Percentiles rank a stretch among this genome's conserved stretches.
These are phyloP conservation scores for Coregonus suidteri DNA, from an alignment of 2,797 vertebrate genomes.

Conservation along the genomic window DNA sequence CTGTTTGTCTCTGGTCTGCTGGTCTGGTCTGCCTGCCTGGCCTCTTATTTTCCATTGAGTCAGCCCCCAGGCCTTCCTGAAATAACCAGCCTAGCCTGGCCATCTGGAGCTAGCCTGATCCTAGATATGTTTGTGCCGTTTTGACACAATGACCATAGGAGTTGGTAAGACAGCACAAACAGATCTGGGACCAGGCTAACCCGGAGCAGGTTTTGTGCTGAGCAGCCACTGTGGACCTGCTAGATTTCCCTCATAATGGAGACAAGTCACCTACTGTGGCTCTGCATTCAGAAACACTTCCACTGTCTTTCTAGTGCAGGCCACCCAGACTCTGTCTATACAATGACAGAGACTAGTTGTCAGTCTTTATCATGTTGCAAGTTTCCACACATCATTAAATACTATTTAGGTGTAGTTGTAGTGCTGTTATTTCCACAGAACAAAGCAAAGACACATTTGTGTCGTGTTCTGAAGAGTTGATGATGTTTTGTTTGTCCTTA, in stretches of 20 bases:
- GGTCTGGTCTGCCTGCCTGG: slow-evolving; percentile 11
- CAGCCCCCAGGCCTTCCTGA: slow-evolving; percentile 18
- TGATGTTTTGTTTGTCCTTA: not conserved
- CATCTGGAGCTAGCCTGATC: not conserved
- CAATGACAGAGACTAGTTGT: not conserved
- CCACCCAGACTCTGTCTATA: not conserved
- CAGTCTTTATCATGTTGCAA: not conserved
- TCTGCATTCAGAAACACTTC: slow-evolving; percentile 9
- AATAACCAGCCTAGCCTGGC: slow-evolving; percentile 8
- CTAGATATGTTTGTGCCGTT: not conserved
- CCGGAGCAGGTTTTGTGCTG: slow-evolving; percentile 9
- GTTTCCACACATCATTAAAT: not conserved
- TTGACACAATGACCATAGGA: not conserved
- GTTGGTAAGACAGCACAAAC: not conserved
- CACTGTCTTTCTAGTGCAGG: slow-evolving; percentile 1
- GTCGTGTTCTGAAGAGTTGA: not conserved
- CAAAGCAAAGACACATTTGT: not conserved
- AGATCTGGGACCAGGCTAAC: not conserved
- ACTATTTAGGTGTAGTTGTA: not conserved
- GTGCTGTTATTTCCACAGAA: not conserved
- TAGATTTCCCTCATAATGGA: slow-evolving; percentile 5
- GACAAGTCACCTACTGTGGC: slow-evolving; percentile 8
- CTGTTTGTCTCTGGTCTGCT: not conserved
- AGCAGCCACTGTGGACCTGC: not conserved
- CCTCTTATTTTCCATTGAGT: slow-evolving; percentile 27